Base-by-base conservation (phyloP, 1,140 invertebrate genomes). In the Battus philenor region DNA sequence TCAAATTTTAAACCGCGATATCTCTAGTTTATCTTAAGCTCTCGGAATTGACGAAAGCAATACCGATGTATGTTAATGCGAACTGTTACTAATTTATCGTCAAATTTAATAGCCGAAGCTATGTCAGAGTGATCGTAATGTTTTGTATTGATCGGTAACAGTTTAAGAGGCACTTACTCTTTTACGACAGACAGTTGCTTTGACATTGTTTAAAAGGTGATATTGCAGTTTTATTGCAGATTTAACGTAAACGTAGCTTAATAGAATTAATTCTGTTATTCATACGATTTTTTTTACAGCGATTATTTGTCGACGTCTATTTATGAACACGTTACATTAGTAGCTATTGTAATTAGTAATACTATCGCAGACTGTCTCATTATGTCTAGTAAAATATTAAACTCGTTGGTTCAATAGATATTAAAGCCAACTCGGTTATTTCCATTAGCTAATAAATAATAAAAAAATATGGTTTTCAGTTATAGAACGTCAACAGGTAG, bases 181-280 rank as follows among this genome's bases (percentile, higher is more conserved):
- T 73, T 72, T 63, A 69, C 68, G 56, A 67, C 61, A 57, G 57
- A 68, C 63, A n/a, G n/a, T 67, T 61, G 53, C 59, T 63, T 59
- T 70, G 59, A 69, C 66, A 74, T 70, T 74, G 66, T 74, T 73
- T 68, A 60, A n/a, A 60, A 66, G 49, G 59, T 59, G 61, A 56
- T 66, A 62, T 59, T 58, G 54, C 54, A 39, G 50, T 73, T 71
- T 76, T 66, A 76, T 63, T 56, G 47, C 55, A 49, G 51, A 50
- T 4, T 18, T 18, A 34, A 34, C 32, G 8, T 36, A 20, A 3
- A 20, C n/a, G n/a, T n/a, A n/a, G n/a, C n/a, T n/a, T n/a, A n/a
- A n/a, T n/a, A n/a, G n/a, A n/a, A n/a, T n/a, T n/a, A n/a, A n/a
- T n/a, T n/a, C n/a, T n/a, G n/a, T n/a, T n/a, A n/a, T n/a, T n/a